Base-by-base conservation (phyloP, 2,888 invertebrate genomes). In the Phytoseiulus persimilis region DNA sequence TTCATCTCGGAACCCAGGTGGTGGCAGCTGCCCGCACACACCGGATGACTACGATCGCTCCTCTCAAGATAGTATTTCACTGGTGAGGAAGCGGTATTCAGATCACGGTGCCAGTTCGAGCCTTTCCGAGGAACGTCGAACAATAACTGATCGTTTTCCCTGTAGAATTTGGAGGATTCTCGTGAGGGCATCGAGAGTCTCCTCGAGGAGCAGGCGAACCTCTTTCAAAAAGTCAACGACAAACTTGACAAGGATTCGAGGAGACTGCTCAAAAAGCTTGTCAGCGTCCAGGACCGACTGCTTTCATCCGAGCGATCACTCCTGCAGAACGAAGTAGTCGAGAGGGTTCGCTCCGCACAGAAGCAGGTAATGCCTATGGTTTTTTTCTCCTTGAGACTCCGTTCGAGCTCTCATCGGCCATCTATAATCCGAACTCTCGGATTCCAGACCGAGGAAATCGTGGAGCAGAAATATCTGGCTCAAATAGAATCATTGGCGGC, bases 401-500 rank as follows among this genome's bases (percentile, higher is more conserved):
- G n/a, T n/a, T n/a, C n/a, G n/a, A n/a, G n/a, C n/a, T n/a, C 39
- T 39, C 39, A 39, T 39, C n/a, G 39, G 39, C 39, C 39, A 9
- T n/a, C 39, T 39, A 6, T 39, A 3, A 9, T 39, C 39, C 39
- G 39, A 6, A 9, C 9, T 39, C 39, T 3, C 28, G 45, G n/a
- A 87, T 87, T 32, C 6, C 87, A 87, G 87, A 32, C 87, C 2
- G 45, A n/a, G 11, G 87, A 87, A 87, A 45, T 45, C 6, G 87
- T 87, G 32, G 87, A 87, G 31, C 87, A 87, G 23, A 87, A 87
- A 32, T 87, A 87, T 33, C 33, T 87, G 39, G 87, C 87, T 32
- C 87, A 87, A n/a, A 87, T 87, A n/a, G 87, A 87, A 33, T 87
- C 87, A n/a, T n/a, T 87, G n/a, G 39, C 87, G 5, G 87, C 87